phyloP scores from a whole-genome alignment of 2,888 invertebrate genomes.

The Dinocampus coccinellae region DNA sequence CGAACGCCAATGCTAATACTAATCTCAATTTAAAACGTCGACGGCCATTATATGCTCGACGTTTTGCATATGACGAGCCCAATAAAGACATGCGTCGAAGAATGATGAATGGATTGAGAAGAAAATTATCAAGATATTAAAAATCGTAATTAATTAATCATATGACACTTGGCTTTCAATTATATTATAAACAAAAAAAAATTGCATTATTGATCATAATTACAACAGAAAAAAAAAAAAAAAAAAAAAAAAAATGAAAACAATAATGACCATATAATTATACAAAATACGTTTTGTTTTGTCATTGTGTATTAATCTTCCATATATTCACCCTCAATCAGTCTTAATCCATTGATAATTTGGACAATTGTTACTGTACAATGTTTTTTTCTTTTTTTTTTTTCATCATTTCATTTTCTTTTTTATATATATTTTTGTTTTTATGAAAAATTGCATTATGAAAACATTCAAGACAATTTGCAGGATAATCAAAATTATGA shows the following conservation, averaged over 20 bases:
- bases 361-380: constrained; percentile 19
- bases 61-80: not conserved
- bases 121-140: constrained; percentile 12
- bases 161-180: constrained; percentile 62
- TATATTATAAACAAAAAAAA: constrained; percentile 65
- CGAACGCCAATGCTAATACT: constrained; percentile 31
- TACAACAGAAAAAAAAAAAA: constrained; percentile 4
- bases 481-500: constrained; percentile 56
- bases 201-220: constrained; percentile 37
- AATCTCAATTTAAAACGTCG: constrained; percentile 25
- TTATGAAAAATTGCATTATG: too few species aligned
- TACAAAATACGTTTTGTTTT: constrained; percentile 58
- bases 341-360: constrained; percentile 62
- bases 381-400: constrained; percentile 14
- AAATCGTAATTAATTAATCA: constrained; percentile 46
- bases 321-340: constrained; percentile 52
- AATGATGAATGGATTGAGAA: constrained; percentile 5
- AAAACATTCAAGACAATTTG: constrained; percentile 55
- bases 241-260: constrained; percentile 15
- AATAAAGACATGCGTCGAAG: not conserved
- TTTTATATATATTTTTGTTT: too few species aligned
- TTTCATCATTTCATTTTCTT: constrained; percentile 10
- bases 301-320: constrained; percentile 54
- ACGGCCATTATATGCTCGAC: not conserved
- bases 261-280: constrained; percentile 53